These are phyloP conservation scores for Stichodactyla helianthus DNA, from an alignment of 64 coral and sea anemone species.

Conservation along the genomic window DNA sequence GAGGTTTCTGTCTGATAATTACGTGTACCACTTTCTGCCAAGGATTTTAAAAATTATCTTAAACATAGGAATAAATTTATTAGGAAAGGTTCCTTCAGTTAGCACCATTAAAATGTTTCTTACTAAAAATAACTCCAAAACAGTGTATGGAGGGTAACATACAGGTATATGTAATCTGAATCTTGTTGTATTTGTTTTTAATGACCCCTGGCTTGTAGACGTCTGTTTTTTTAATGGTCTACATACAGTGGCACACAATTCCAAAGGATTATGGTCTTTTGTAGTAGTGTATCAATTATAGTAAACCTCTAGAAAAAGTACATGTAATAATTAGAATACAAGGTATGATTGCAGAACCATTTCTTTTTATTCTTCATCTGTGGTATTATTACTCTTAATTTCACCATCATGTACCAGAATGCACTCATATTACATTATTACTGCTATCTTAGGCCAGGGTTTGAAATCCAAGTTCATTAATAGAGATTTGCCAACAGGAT, in stretches of 20 bases:
- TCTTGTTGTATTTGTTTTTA: background rate
- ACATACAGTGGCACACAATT: background rate
- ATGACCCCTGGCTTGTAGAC: background rate
- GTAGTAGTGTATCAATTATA: background rate
- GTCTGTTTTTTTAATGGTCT: background rate
- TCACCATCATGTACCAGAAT: background rate
- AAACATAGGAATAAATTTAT: background rate
- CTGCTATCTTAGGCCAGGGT: too few species aligned
- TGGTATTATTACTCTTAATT: background rate
- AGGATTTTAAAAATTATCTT: background rate
- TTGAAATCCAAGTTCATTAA: too few species aligned
- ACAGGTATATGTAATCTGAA: background rate
- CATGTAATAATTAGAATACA: background rate
- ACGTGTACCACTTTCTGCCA: background rate
- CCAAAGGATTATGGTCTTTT: background rate
- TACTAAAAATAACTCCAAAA: background rate
- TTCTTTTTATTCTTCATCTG: background rate
- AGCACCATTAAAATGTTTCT: background rate
- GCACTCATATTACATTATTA: too few species aligned
- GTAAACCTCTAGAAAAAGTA: background rate
- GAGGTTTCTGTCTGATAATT: background rate
- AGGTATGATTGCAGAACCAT: background rate
- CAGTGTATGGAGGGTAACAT: background rate
- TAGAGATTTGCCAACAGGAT: too few species aligned
- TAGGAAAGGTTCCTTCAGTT: background rate